These are phyloP conservation scores for Ridgeia piscesae DNA, from an alignment of 1,140 invertebrate species.

Conservation along the genomic window DNA sequence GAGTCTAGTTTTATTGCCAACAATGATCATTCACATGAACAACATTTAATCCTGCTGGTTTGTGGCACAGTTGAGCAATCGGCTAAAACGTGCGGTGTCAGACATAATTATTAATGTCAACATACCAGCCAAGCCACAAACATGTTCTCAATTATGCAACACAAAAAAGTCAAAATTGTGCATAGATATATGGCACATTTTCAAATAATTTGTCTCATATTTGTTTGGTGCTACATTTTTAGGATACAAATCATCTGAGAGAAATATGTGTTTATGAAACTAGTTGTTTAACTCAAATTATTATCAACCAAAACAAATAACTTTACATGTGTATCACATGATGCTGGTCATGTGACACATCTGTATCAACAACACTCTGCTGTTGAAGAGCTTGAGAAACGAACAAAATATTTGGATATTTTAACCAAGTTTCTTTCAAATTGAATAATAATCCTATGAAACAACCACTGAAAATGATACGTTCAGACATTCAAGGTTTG, in stretches of 20 bases:
- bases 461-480: too few species aligned
- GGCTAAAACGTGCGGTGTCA: neutral
- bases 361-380: too few species aligned
- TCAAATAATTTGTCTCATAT: neutral
- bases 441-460: too few species aligned
- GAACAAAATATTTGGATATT: too few species aligned
- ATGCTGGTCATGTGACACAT: too few species aligned
- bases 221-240: neutral
- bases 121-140: neutral
- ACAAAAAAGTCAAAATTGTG: neutral
- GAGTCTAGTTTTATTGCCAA: neutral
- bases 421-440: too few species aligned
- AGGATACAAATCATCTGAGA: neutral
- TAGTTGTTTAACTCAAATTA: neutral
- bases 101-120: neutral
- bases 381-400: too few species aligned
- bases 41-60: neutral
- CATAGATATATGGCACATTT: too few species aligned
- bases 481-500: too few species aligned
- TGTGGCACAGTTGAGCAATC: neutral
- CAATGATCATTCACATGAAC: neutral
- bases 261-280: neutral
- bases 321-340: neutral
- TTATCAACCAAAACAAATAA: neutral
- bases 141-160: neutral